Conservation (phyloP, 2,113 vertebrate species). For the Synchiropus splendidus region DNA sequence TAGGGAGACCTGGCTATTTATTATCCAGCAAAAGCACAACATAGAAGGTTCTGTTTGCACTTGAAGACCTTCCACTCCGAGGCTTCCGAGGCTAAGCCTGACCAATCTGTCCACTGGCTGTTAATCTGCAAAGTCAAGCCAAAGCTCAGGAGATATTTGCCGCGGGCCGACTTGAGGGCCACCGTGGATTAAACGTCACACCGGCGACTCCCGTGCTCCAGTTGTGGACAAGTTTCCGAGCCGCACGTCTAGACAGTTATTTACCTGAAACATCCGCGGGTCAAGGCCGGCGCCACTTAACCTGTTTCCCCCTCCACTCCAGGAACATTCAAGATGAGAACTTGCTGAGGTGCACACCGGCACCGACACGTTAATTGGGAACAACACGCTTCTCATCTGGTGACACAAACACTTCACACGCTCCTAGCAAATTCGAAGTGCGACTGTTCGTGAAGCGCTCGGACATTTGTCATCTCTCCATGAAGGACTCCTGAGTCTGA, state of each 20-base stretch:
- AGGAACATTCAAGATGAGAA: no score
- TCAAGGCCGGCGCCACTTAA: no score
- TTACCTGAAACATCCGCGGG: neutral
- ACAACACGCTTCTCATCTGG: conserved; percentile 23
- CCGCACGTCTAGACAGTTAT: conserved; percentile 21
- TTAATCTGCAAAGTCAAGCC: conserved; percentile 51
- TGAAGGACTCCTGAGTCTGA: conserved; percentile 6
- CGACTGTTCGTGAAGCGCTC: conserved; percentile 15
- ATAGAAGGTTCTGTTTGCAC: no score
- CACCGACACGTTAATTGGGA: conserved; percentile 39
- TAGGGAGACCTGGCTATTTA: no score
- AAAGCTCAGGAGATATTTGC: conserved; percentile 29
- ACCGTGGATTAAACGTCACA: conserved; percentile 35
- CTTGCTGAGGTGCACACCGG: neutral
- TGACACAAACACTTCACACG: conserved; percentile 32
- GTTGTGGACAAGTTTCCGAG: conserved; percentile 8
- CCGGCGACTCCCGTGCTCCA: conserved; percentile 23
- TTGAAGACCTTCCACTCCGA: conserved; percentile 3
- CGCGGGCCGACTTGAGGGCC: conserved; percentile 5
- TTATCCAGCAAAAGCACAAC: no score
- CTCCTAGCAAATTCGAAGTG: conserved; percentile 36
- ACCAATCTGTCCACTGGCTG: conserved; percentile 31
- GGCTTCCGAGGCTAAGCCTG: conserved; percentile 3
- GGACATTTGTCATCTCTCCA: conserved; percentile 13
- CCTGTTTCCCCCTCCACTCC: no score